A percentile compares a stretch with the other conserved stretches of the same genome.
phyloP scores from a whole-genome alignment of 2,113 vertebrate species.

The Condylura cristata region DNA sequence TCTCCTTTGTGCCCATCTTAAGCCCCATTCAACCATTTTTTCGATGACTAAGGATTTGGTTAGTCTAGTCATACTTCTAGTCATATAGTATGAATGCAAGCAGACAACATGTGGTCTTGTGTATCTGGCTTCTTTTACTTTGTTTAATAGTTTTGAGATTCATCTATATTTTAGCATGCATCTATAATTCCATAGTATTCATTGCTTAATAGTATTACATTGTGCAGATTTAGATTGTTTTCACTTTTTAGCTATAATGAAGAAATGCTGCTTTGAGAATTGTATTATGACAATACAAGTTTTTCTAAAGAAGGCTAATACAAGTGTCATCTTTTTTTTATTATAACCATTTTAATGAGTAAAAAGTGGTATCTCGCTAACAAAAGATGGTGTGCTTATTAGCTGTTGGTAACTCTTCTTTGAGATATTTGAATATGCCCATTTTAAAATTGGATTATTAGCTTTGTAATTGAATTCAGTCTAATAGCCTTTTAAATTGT shows the following conservation, averaged over 20 bases:
- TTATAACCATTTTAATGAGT: conserved; percentile 22
- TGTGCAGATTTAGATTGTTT: neutral
- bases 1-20: neutral
- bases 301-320: neutral
- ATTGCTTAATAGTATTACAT: neutral
- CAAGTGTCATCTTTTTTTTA: neutral
- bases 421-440: conserved; percentile 1
- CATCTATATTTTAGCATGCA: neutral
- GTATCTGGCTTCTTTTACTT: neutral
- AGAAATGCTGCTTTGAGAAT: neutral
- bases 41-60: neutral
- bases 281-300: neutral
- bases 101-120: neutral
- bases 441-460: neutral
- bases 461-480: neutral
- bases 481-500: conserved; percentile 2
- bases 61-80: neutral
- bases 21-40: neutral
- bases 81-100: neutral
- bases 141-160: neutral
- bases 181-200: neutral
- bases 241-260: neutral
- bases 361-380: neutral
- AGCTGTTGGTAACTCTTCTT: conserved; percentile 2
- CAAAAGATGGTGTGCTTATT: neutral